phyloP scores from a whole-genome alignment of 1,140 invertebrate species.

The Diorhabda sublineata region DNA sequence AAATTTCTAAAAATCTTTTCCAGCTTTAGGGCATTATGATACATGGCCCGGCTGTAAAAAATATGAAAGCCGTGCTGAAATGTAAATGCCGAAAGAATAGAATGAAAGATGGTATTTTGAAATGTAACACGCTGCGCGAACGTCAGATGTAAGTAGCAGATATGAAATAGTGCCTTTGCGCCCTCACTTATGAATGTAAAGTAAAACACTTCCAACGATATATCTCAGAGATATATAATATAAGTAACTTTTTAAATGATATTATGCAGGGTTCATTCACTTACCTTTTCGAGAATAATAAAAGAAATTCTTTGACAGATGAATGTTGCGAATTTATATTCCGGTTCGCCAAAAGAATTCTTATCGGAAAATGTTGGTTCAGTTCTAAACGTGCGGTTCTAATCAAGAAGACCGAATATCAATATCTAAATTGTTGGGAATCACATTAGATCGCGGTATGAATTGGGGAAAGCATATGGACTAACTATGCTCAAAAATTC shows the following conservation, averaged over 20 bases:
- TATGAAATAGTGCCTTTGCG: conserved; percentile 40
- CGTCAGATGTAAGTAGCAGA: conserved; percentile 40
- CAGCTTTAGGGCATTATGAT: conserved; percentile 21
- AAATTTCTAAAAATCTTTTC: conserved; percentile 26
- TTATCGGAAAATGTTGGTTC: too few relatives aligned
- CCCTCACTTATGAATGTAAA: conserved; percentile 43
- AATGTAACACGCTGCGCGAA: conserved; percentile 41
- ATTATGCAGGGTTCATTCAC: conserved; percentile 14
- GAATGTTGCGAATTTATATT: too few relatives aligned
- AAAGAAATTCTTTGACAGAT: neutral
- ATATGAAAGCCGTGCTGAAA: conserved; percentile 34
- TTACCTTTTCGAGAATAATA: conserved; percentile 10
- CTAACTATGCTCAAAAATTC: too few relatives aligned
- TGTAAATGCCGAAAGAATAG: conserved; percentile 40
- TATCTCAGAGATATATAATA: conserved; percentile 11
- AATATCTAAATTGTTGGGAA: too few relatives aligned
- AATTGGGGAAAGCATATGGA: too few relatives aligned
- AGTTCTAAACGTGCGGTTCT: too few relatives aligned
- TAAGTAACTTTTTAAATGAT: conserved; percentile 20
- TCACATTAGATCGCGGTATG: too few relatives aligned
- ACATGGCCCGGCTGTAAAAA: conserved; percentile 23
- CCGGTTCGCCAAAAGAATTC: too few relatives aligned
- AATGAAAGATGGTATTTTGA: conserved; percentile 44
- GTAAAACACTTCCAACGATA: conserved; percentile 36
- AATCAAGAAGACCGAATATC: too few relatives aligned